A percentile compares a stretch with the other conserved stretches of the same genome.
phyloP scores from a whole-genome alignment of 2,113 vertebrate species.

The Leuciscus idus region DNA sequence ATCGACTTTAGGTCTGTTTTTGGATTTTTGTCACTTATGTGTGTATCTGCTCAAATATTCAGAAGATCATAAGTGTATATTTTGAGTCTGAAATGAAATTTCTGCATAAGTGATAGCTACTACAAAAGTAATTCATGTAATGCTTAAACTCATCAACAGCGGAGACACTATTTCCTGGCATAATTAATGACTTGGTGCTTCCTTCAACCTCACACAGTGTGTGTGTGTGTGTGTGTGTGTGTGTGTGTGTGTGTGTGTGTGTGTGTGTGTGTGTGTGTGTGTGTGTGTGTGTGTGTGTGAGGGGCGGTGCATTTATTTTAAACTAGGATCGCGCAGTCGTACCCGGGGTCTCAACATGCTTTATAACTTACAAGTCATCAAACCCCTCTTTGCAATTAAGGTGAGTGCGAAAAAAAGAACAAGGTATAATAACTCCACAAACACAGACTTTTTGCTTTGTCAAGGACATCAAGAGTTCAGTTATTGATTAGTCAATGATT shows the following conservation, averaged over 20 bases:
- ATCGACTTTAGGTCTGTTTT: neutral
- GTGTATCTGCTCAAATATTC: neutral
- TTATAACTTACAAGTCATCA: slow-evolving; percentile 52
- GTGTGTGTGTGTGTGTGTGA: slow-evolving; percentile 17
- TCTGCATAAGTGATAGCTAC: neutral
- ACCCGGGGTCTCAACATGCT: slow-evolving; percentile 60
- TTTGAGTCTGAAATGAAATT: neutral
- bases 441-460: neutral
- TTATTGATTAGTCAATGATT: neutral
- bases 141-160: neutral
- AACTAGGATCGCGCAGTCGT: slow-evolving; percentile 63
- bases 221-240: neutral
- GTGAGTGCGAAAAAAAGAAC: neutral
- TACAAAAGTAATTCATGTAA: neutral
- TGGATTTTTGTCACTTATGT: neutral
- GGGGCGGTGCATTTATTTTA: slow-evolving; percentile 58
- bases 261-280: slow-evolving; percentile 5
- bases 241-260: slow-evolving; percentile 11
- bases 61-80: neutral
- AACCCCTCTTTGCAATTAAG: slow-evolving; percentile 35
- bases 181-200: neutral
- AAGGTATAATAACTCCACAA: neutral
- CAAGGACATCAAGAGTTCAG: neutral
- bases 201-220: neutral
- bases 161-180: neutral